phyloP scores from a whole-genome alignment of 1,140 invertebrate species.

The Drosophila murphyi region DNA sequence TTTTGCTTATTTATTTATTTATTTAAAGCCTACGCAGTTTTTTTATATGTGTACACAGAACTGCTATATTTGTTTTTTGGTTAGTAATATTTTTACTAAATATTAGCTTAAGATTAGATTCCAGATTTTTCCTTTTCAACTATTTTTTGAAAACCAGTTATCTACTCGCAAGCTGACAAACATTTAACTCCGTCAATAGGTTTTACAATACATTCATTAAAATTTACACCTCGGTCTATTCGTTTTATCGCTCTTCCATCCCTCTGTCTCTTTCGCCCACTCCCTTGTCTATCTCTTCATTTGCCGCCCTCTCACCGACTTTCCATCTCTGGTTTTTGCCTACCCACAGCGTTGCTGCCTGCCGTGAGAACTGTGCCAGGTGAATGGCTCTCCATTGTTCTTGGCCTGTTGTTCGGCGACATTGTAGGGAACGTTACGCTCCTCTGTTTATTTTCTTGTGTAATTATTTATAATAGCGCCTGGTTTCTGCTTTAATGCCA shows the following conservation, averaged over 20 bases:
- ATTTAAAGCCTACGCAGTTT: too few species aligned
- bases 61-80: too few species aligned
- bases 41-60: too few species aligned
- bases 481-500: constrained; percentile 47
- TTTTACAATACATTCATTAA: constrained; percentile 2
- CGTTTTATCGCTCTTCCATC: constrained; percentile 9
- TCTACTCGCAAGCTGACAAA: background rate
- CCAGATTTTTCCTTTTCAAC: background rate
- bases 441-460: constrained; percentile 77
- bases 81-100: background rate
- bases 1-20: too few species aligned
- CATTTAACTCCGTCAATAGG: constrained; percentile 8
- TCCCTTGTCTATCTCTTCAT: constrained; percentile 5
- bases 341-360: constrained; percentile 43
- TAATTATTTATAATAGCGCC: constrained; percentile 80
- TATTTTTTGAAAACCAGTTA: background rate
- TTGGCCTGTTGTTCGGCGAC: constrained; percentile 38
- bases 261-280: constrained; percentile 4
- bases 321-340: constrained; percentile 41
- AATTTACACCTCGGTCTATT: constrained; percentile 30
- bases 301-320: constrained; percentile 28
- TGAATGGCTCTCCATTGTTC: constrained; percentile 55
- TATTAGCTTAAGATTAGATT: background rate
- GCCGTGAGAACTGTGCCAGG: constrained; percentile 77
- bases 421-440: constrained; percentile 59